Percentiles rank a stretch among this genome's conserved stretches.
phyloP scores from a whole-genome alignment of 2,797 vertebrate species.

The Leuciscus waleckii region DNA sequence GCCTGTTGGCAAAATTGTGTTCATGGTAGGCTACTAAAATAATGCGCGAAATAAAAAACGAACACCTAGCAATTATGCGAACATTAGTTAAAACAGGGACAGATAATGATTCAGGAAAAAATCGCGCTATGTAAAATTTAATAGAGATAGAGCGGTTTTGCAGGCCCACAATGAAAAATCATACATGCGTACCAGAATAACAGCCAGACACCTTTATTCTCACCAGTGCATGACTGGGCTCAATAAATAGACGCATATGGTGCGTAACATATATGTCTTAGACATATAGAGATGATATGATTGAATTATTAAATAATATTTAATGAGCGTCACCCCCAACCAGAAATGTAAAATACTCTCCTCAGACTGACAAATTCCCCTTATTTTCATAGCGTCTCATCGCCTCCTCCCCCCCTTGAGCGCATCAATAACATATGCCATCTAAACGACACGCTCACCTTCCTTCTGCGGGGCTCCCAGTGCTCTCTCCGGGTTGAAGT shows the following conservation, averaged over 20 bases:
- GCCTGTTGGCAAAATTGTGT: conserved; percentile 68
- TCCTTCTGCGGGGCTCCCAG: conserved; percentile 87
- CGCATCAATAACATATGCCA: conserved; percentile 53
- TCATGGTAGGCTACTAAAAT: conserved; percentile 72
- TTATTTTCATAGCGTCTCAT: conserved; percentile 56
- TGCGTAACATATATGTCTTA: not conserved
- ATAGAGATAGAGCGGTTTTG: not conserved
- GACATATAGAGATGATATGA: not conserved
- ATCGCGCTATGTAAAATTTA: not conserved
- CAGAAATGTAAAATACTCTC: not conserved
- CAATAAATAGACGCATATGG: not conserved
- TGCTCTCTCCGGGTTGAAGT: conserved; percentile 86
- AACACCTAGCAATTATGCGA: not conserved
- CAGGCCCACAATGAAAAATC: conserved; percentile 36
- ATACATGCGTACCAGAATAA: conserved; percentile 33
- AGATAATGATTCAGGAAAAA: not conserved
- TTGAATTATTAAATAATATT: not conserved
- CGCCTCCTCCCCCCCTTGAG: conserved; percentile 54
- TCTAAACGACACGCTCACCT: conserved; percentile 74
- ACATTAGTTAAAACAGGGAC: not conserved
- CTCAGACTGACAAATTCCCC: conserved; percentile 54
- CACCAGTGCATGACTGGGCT: not conserved
- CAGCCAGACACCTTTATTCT: conserved; percentile 6
- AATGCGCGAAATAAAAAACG: conserved; percentile 51
- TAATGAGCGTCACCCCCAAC: not conserved